Conservation (phyloP, 2,113 vertebrate genomes). For the Sigmodon hispidus region DNA sequence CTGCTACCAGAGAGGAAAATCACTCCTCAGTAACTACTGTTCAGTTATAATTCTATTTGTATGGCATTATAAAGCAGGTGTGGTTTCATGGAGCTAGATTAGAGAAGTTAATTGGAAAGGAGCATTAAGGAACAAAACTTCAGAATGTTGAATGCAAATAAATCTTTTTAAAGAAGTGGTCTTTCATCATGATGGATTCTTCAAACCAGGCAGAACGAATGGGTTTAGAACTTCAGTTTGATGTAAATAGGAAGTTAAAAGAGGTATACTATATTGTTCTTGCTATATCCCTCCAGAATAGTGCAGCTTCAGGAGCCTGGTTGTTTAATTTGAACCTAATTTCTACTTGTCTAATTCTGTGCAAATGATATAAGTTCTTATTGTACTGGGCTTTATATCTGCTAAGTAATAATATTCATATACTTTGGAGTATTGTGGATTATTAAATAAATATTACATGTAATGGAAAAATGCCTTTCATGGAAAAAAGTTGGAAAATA, state of each 20-base stretch:
- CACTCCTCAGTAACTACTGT: background rate
- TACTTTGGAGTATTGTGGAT: background rate
- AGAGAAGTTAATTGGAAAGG: background rate
- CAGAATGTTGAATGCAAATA: background rate
- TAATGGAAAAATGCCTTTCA: background rate
- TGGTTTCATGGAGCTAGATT: background rate
- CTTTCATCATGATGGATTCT: background rate
- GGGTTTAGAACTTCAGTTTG: background rate
- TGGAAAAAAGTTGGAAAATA: background rate
- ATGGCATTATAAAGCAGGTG: background rate
- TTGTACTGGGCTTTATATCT: constrained; percentile 8
- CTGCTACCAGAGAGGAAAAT: background rate
- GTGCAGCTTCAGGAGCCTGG: background rate
- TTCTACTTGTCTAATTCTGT: constrained; percentile 10
- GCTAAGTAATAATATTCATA: background rate
- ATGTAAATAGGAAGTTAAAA: background rate
- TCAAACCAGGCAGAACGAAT: constrained; percentile 14
- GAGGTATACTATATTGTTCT: background rate
- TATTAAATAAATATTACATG: constrained; percentile 28
- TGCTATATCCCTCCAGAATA: background rate
- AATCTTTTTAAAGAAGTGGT: background rate
- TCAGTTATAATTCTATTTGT: background rate
- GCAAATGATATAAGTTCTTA: constrained; percentile 39
- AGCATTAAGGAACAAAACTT: background rate
- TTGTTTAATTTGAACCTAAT: constrained; percentile 33